A percentile compares a stretch with the other conserved stretches of the same genome.
Conservation (phyloP, 2,797 vertebrate species). For the Sebastes matsubarae region DNA sequence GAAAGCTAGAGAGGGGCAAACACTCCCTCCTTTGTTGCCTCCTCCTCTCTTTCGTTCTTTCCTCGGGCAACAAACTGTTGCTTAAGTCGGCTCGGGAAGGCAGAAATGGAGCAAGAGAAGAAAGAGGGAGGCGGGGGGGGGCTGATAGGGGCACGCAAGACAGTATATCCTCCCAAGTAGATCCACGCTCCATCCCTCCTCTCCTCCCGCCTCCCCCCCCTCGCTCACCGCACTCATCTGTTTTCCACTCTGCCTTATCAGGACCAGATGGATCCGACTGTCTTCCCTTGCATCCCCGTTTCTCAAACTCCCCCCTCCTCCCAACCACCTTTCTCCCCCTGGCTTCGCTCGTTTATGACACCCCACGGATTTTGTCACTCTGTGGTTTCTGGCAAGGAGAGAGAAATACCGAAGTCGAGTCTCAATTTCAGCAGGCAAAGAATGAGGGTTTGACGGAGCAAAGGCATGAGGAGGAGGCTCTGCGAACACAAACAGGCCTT, state of each 20-base stretch:
- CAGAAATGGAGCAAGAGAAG: constrained; percentile 51
- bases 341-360: constrained; percentile 85
- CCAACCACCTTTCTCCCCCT: constrained; percentile 78
- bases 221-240: constrained; percentile 86
- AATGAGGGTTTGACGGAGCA: constrained; percentile 53
- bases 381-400: constrained; percentile 89
- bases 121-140: constrained; percentile 19
- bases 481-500: constrained; percentile 64
- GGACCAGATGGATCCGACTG: constrained; percentile 89
- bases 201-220: constrained; percentile 1
- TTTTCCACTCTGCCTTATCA: constrained; percentile 90
- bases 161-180: constrained; percentile 70
- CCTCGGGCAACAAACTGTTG: constrained; percentile 58
- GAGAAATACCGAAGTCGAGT: constrained; percentile 84
- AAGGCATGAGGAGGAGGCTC: constrained; percentile 53
- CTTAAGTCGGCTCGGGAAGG: constrained; percentile 52
- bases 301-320: constrained; percentile 43
- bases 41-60: constrained; percentile 45
- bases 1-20: constrained; percentile 39
- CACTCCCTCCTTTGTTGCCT: constrained; percentile 71
- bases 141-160: constrained; percentile 67
- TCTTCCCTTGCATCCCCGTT: constrained; percentile 86
- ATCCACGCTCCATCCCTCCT: constrained; percentile 37
- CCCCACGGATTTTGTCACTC: constrained; percentile 93
- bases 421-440: constrained; percentile 86